These are phyloP conservation scores for Scaptomyza parva DNA, from an alignment of 2,888 invertebrate species.

Conservation along the genomic window DNA sequence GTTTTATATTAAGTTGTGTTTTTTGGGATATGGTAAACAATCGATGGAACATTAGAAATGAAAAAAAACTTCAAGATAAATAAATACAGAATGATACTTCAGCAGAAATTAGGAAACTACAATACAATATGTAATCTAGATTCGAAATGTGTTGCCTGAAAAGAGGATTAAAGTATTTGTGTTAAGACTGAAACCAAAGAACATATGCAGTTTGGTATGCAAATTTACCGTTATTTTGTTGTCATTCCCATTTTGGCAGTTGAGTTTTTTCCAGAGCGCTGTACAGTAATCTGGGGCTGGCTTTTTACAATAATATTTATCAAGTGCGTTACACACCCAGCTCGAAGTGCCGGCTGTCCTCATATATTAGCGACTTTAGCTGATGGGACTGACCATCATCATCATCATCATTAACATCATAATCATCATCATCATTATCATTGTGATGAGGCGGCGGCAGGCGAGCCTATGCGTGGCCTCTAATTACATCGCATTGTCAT, in stretches of 20 bases:
- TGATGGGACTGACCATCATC: constrained; percentile 10
- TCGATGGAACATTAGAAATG: too few species aligned
- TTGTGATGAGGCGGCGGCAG: constrained; percentile 33
- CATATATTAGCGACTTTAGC: constrained; percentile 66
- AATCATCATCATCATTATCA: constrained; percentile 32
- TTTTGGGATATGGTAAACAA: too few species aligned
- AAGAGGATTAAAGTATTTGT: neutral
- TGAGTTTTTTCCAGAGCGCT: constrained; percentile 28
- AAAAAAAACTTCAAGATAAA: neutral
- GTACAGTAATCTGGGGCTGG: constrained; percentile 48
- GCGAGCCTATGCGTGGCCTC: constrained; percentile 77
- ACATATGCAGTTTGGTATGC: constrained; percentile 26
- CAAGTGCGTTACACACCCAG: constrained; percentile 75
- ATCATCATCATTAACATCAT: constrained; percentile 12
- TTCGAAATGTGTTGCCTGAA: too few species aligned
- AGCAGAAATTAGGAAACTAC: too few species aligned
- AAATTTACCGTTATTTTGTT: constrained; percentile 36
- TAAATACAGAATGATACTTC: neutral
- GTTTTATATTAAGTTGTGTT: too few species aligned
- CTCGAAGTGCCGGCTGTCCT: constrained; percentile 15
- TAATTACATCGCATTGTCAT: constrained; percentile 80
- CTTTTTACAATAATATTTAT: constrained; percentile 77
- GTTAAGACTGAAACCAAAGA: neutral
- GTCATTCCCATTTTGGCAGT: constrained; percentile 22
- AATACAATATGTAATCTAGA: too few species aligned